Evolutionary conservation across 2,888 invertebrate species (phyloP).

Genomic region (Ormyrus rosae): DNA sequence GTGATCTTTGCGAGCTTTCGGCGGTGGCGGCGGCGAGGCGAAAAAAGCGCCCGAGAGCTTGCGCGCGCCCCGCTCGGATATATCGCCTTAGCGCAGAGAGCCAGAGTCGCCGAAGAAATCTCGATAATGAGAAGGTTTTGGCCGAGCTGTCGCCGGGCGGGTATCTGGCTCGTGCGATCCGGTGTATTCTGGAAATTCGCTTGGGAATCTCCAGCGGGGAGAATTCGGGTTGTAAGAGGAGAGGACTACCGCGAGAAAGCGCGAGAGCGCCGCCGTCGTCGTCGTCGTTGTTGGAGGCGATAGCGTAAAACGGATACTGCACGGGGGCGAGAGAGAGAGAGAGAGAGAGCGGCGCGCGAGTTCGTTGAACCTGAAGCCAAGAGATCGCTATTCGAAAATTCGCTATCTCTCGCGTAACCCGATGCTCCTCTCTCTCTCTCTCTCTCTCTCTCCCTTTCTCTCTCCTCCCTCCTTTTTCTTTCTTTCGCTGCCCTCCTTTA

Average conservation of each 20-base stretch:
- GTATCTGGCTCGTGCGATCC: background rate
- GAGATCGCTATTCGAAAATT: conserved; percentile 55
- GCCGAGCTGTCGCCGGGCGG: background rate
- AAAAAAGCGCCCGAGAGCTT: no score
- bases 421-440: conserved; percentile 11
- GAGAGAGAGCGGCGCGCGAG: conserved; percentile 57
- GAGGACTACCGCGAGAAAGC: background rate
- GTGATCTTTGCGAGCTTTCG: no score
- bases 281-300: conserved; percentile 29
- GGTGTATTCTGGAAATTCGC: background rate
- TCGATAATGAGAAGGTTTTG: conserved; percentile 8
- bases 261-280: background rate
- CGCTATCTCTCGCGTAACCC: conserved; percentile 19
- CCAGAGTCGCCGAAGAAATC: background rate
- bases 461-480: background rate
- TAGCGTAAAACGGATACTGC: conserved; percentile 60
- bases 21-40: no score
- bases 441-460: conserved; percentile 13
- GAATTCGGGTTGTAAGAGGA: background rate
- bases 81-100: no score
- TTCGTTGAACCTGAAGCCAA: conserved; percentile 67
- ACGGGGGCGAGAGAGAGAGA: conserved; percentile 32
- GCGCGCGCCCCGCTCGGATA: no score
- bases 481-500: conserved; percentile 24
- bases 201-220: no score